phyloP scores from a whole-genome alignment of 1,140 invertebrate species.

The Orius insidiosus region DNA sequence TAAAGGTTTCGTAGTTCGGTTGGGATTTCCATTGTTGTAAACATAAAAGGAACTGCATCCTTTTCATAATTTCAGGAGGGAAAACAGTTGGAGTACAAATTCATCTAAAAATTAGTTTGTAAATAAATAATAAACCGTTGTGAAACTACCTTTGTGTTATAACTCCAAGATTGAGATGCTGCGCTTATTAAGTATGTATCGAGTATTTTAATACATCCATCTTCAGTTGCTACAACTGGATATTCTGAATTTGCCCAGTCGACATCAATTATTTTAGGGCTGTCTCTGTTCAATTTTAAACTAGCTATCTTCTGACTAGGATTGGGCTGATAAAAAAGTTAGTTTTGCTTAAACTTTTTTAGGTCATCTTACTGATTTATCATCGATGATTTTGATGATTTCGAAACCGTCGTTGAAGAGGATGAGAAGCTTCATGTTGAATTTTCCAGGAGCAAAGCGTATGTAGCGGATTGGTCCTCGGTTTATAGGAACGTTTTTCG shows the following conservation, averaged over 20 bases:
- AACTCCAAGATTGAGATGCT: slow-evolving; percentile 26
- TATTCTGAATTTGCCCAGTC: slow-evolving; percentile 44
- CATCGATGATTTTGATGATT: slow-evolving; percentile 29
- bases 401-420: slow-evolving; percentile 40
- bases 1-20: slow-evolving; percentile 19
- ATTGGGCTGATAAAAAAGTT: background rate
- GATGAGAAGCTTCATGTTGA: slow-evolving; percentile 40
- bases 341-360: background rate
- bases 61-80: slow-evolving; percentile 23
- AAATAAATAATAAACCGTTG: slow-evolving; percentile 2
- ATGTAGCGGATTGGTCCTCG: slow-evolving; percentile 37
- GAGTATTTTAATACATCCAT: slow-evolving; percentile 37
- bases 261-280: slow-evolving; percentile 32
- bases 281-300: slow-evolving; percentile 26
- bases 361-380: no score
- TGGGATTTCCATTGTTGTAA: slow-evolving; percentile 24
- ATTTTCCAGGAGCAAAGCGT: slow-evolving; percentile 42
- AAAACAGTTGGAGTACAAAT: slow-evolving; percentile 29
- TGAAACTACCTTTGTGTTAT: slow-evolving; percentile 20
- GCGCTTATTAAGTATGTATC: slow-evolving; percentile 31
- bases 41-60: slow-evolving; percentile 31
- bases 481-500: slow-evolving; percentile 30
- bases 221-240: slow-evolving; percentile 33
- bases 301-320: slow-evolving; percentile 22
- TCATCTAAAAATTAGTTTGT: slow-evolving; percentile 20